These are phyloP conservation scores for Meles meles DNA, from an alignment of 2,113 vertebrate species.

Conservation along the genomic window DNA sequence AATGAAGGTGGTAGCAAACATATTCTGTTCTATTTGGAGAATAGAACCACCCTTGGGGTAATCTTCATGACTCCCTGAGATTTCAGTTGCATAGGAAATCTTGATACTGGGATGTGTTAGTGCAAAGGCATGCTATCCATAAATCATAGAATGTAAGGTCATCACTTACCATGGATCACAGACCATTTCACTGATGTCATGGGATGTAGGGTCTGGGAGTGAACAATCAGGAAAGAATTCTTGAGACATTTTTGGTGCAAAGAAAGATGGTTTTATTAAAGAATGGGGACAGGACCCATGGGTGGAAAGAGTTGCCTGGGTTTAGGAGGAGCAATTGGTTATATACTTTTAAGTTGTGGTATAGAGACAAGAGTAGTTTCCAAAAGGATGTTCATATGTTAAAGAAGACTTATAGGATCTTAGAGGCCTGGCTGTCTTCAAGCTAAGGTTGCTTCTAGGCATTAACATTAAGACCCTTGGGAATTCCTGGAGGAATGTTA, in stretches of 20 bases:
- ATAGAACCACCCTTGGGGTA: background rate
- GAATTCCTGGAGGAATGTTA: background rate
- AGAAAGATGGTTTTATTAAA: background rate
- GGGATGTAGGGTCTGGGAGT: background rate
- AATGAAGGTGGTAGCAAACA: background rate
- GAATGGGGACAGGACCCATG: background rate
- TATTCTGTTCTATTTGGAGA: background rate
- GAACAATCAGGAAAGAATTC: background rate
- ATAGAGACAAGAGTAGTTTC: background rate
- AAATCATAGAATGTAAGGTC: background rate
- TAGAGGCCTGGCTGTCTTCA: background rate
- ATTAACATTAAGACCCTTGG: background rate
- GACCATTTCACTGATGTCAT: background rate
- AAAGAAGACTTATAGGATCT: background rate
- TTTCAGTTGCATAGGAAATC: background rate
- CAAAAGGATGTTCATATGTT: background rate
- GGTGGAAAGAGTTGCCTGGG: background rate
- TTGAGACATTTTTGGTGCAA: background rate
- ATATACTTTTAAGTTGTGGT: background rate
- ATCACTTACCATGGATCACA: background rate
- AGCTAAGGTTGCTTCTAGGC: background rate
- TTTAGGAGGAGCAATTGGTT: background rate
- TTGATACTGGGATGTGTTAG: background rate
- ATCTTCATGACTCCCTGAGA: background rate
- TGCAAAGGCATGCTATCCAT: background rate